Percentiles rank a stretch among this genome's conserved stretches.
phyloP scores from a whole-genome alignment of 2,113 vertebrate genomes.

The Charadrius vociferus region DNA sequence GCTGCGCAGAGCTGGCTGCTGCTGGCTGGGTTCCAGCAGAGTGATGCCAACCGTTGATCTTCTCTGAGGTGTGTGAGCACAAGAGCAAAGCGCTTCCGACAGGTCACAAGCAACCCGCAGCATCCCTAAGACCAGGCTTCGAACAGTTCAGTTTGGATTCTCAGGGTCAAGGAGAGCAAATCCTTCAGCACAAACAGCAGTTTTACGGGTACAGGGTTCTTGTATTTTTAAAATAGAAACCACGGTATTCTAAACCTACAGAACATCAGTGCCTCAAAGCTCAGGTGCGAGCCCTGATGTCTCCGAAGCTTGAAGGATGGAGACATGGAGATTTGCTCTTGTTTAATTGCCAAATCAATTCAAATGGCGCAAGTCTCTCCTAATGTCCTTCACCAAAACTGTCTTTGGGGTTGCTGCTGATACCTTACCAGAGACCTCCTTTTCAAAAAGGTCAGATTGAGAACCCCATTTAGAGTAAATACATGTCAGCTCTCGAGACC shows the following conservation, averaged over 20 bases:
- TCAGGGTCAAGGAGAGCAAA: not conserved
- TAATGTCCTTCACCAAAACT: not conserved
- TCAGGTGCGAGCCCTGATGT: not conserved
- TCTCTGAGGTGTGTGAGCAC: not conserved
- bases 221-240: not conserved
- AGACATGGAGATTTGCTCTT: not conserved
- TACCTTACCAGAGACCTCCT: not conserved
- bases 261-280: not conserved
- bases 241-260: not conserved
- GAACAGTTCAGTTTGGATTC: not conserved
- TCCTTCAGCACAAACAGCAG: not conserved
- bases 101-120: not conserved
- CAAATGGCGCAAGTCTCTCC: not conserved
- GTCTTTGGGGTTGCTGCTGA: not conserved
- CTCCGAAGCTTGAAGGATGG: not conserved
- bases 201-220: not conserved
- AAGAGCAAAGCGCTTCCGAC: not conserved
- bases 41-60: not conserved
- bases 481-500: not conserved
- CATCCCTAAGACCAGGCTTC: not conserved
- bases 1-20: not conserved
- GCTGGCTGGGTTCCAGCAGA: not conserved
- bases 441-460: not conserved
- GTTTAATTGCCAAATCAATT: not conserved
- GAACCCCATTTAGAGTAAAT: constrained; percentile 11